A percentile compares a stretch with the other conserved stretches of the same genome.
Evolutionary conservation across 2,888 invertebrate species (phyloP).

Genomic region (Lobophora halterata): DNA sequence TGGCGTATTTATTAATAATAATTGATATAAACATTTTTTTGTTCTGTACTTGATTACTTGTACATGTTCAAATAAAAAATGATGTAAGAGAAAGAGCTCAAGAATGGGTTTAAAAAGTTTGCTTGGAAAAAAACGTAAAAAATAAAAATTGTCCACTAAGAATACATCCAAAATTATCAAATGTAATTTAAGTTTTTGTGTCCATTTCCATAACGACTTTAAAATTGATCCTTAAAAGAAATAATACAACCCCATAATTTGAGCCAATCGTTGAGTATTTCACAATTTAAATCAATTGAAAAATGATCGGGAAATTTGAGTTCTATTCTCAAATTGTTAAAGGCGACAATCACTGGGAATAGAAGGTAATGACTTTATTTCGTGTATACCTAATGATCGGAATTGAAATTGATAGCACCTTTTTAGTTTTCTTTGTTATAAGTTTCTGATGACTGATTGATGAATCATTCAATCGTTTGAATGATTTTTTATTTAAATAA

Average conservation of each 20-base stretch:
- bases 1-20: no score
- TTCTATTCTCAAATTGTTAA: not conserved
- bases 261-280: slow-evolving; percentile 10
- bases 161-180: no score
- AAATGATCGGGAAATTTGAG: slow-evolving; percentile 1
- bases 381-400: slow-evolving; percentile 38
- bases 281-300: slow-evolving; percentile 3
- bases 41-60: no score
- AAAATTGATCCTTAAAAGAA: slow-evolving; percentile 39
- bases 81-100: no score
- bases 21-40: no score
- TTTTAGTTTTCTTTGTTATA: slow-evolving; percentile 12
- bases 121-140: no score
- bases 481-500: no score
- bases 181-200: not conserved
- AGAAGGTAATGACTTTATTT: slow-evolving; percentile 49
- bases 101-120: no score
- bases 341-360: not conserved
- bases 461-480: slow-evolving; percentile 9
- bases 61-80: no score
- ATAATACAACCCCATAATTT: slow-evolving; percentile 27
- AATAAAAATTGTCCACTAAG: no score
- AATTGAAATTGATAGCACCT: slow-evolving; percentile 24
- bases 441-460: slow-evolving; percentile 17
- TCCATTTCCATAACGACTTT: slow-evolving; percentile 39